These are phyloP conservation scores for Limnephilus rhombicus DNA, from an alignment of 2,888 invertebrate genomes.

Conservation along the genomic window DNA sequence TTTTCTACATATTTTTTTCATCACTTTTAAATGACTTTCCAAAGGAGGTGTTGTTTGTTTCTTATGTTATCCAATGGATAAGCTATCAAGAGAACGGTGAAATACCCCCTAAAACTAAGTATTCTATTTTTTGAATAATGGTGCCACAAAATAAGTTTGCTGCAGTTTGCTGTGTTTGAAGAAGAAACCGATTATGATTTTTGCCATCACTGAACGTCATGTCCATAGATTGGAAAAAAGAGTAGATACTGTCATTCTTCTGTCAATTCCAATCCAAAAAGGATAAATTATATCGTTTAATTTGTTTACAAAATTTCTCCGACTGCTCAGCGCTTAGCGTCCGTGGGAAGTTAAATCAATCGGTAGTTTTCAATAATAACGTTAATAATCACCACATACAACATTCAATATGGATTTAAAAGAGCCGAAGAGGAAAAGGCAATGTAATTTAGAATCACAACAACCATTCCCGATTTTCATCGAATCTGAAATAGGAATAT, in stretches of 20 bases:
- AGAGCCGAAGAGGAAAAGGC: conserved; percentile 74
- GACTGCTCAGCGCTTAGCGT: neutral
- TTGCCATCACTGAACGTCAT: too few relatives aligned
- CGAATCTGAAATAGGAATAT: conserved; percentile 73
- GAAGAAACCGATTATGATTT: too few relatives aligned
- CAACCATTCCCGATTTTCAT: conserved; percentile 72
- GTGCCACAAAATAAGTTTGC: too few relatives aligned
- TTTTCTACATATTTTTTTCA: too few relatives aligned
- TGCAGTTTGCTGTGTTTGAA: too few relatives aligned
- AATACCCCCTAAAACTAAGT: too few relatives aligned
- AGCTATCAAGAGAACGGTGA: too few relatives aligned
- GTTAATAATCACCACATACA: neutral
- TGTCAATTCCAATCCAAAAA: neutral
- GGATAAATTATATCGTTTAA: neutral
- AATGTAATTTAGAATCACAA: conserved; percentile 71
- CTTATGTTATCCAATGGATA: too few relatives aligned
- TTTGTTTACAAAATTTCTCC: neutral
- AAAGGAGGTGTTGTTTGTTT: too few relatives aligned
- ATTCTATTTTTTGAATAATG: too few relatives aligned
- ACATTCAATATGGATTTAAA: conserved; percentile 73
- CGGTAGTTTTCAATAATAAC: neutral
- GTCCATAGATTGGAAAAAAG: too few relatives aligned
- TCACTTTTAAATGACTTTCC: too few relatives aligned
- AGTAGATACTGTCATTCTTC: neutral
- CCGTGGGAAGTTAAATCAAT: neutral